Percentiles rank a stretch among this genome's conserved stretches.
These are phyloP conservation scores for Eupleurogrammus muticus DNA, from an alignment of 2,797 vertebrate species.

Conservation along the genomic window DNA sequence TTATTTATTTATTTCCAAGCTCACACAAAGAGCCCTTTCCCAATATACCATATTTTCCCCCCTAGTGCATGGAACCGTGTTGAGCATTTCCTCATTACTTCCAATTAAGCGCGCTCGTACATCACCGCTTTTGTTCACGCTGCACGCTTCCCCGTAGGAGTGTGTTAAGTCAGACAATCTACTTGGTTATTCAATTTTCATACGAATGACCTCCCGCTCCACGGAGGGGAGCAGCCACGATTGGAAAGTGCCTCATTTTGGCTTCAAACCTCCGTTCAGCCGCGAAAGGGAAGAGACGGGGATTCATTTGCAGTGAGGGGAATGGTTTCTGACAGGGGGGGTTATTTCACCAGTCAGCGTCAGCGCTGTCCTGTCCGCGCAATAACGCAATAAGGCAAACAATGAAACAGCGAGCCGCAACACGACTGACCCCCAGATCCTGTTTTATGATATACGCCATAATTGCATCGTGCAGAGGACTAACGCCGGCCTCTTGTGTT, in stretches of 20 bases:
- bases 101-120: conserved; percentile 53
- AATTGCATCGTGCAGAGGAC: conserved; percentile 57
- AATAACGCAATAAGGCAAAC: conserved; percentile 68
- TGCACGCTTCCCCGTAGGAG: conserved; percentile 34
- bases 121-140: conserved; percentile 38
- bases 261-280: conserved; percentile 59
- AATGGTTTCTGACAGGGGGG: conserved; percentile 69
- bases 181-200: conserved; percentile 60
- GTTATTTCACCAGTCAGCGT: conserved; percentile 66
- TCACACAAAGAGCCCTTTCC: conserved; percentile 9
- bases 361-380: conserved; percentile 49
- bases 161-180: conserved; percentile 50
- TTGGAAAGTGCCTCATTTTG: conserved; percentile 65
- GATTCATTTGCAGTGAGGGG: conserved; percentile 71
- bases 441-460: conserved; percentile 58
- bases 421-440: conserved; percentile 71
- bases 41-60: conserved; percentile 10
- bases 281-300: conserved; percentile 48
- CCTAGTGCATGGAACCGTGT: conserved; percentile 22
- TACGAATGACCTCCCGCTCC: conserved; percentile 50
- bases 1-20: conserved; percentile 30
- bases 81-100: conserved; percentile 55
- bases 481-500: conserved; percentile 56
- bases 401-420: conserved; percentile 58
- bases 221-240: conserved; percentile 46